Conservation (phyloP, 2,797 vertebrate genomes). For the Borostomias antarcticus region DNA sequence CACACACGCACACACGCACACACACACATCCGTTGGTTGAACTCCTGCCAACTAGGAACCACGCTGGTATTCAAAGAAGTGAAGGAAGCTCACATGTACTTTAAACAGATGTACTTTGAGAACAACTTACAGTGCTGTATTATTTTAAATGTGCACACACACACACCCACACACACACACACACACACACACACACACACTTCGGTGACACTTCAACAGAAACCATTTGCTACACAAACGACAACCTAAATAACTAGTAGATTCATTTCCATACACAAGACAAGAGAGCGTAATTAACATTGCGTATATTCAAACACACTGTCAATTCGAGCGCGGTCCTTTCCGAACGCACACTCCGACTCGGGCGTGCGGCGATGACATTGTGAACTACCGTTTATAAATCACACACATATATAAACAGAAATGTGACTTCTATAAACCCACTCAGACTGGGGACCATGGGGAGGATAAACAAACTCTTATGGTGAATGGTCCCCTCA, state of each 20-base stretch:
- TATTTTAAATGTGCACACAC: not conserved
- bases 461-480: not conserved
- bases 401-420: constrained; percentile 5
- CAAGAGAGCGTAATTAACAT: not conserved
- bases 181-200: too few relatives aligned
- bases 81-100: not conserved
- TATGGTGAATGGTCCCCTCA: constrained; percentile 2
- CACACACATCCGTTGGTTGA: constrained; percentile 7
- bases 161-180: not conserved
- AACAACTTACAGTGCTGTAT: not conserved
- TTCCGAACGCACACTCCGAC: not conserved
- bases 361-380: not conserved
- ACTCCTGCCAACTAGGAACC: not conserved
- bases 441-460: not conserved
- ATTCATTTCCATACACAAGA: not conserved
- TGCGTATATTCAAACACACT: not conserved
- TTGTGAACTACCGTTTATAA: constrained; percentile 1
- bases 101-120: too few relatives aligned
- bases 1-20: too few relatives aligned
- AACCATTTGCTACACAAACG: too few relatives aligned
- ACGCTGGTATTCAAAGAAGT: not conserved
- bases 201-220: too few relatives aligned
- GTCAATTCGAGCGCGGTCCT: not conserved
- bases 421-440: constrained; percentile 3
- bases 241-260: not conserved